phyloP scores from a whole-genome alignment of 2,113 vertebrate species.

The Calyptommatus sinebrachiatus region DNA sequence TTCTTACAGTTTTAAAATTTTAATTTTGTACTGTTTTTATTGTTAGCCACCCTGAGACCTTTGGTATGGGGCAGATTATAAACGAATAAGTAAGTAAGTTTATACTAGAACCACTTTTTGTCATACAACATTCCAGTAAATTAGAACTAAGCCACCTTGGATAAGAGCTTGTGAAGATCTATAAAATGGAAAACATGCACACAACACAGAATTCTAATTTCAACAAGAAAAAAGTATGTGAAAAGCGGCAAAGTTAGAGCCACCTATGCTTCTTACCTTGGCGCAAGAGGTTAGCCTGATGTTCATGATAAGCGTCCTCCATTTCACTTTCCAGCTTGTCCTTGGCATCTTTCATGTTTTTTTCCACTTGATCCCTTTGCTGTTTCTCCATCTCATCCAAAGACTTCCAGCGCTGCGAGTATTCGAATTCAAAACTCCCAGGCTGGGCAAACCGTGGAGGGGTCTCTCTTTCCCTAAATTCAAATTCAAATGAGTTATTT shows the following conservation, averaged over 20 bases:
- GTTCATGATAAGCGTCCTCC: constrained; percentile 97
- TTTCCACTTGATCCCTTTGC: constrained; percentile 96
- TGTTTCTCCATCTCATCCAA: constrained; percentile 99
- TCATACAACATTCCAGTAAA: too few relatives aligned
- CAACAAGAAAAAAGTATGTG: not conserved
- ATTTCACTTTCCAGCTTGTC: constrained; percentile 98
- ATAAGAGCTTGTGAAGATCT: not conserved
- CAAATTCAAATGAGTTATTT: not conserved
- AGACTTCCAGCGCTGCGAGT: constrained; percentile 97
- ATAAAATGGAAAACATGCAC: not conserved
- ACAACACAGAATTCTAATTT: not conserved
- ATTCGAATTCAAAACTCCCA: constrained; percentile 95
- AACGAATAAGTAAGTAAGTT: too few relatives aligned
- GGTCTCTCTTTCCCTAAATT: constrained; percentile 89
- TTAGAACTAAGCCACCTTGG: too few relatives aligned
- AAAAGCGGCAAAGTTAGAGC: not conserved
- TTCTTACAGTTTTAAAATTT: too few relatives aligned
- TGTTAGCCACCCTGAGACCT: too few relatives aligned
- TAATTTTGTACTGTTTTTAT: too few relatives aligned
- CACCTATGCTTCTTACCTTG: constrained; percentile 75
- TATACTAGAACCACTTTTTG: too few relatives aligned
- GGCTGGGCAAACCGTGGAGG: constrained; percentile 96
- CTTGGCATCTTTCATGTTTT: constrained; percentile 96
- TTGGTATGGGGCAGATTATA: too few relatives aligned
- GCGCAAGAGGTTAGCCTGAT: constrained; percentile 93